Conservation (phyloP, 1,140 invertebrate genomes). For the Pogonus chalceus region DNA sequence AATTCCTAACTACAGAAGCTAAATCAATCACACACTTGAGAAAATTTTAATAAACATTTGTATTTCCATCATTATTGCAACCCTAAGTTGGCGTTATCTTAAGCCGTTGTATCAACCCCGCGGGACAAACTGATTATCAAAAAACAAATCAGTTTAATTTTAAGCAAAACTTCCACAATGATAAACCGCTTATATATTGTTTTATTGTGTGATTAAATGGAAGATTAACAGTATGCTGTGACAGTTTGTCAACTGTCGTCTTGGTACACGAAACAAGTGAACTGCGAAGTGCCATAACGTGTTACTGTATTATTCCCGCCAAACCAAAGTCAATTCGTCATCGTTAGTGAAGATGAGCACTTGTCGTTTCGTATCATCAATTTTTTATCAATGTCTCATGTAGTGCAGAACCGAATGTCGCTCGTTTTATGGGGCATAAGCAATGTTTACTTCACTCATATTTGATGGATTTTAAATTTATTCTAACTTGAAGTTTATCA, state of each 20-base stretch:
- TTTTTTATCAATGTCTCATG: neutral
- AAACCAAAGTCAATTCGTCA: neutral
- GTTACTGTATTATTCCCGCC: neutral
- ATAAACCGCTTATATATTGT: neutral
- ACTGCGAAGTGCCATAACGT: neutral
- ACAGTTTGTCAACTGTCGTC: neutral
- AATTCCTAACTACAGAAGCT: too few species aligned
- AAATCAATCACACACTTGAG: neutral
- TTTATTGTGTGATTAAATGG: neutral
- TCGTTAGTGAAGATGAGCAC: neutral
- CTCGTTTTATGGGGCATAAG: too few species aligned
- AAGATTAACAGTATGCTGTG: neutral
- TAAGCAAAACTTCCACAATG: neutral
- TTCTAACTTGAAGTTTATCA: too few species aligned
- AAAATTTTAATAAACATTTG: neutral
- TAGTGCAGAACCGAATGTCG: too few species aligned
- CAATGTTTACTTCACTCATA: too few species aligned
- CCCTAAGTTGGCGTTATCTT: neutral
- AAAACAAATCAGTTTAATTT: too few species aligned
- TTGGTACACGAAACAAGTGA: neutral
- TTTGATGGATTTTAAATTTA: too few species aligned
- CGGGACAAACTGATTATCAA: neutral
- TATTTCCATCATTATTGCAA: neutral
- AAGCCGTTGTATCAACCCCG: neutral
- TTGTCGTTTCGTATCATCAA: neutral